Percentiles rank a stretch among this genome's conserved stretches.
These are phyloP conservation scores for Acronicta aceris DNA, from an alignment of 2,888 invertebrate species.

Conservation along the genomic window DNA sequence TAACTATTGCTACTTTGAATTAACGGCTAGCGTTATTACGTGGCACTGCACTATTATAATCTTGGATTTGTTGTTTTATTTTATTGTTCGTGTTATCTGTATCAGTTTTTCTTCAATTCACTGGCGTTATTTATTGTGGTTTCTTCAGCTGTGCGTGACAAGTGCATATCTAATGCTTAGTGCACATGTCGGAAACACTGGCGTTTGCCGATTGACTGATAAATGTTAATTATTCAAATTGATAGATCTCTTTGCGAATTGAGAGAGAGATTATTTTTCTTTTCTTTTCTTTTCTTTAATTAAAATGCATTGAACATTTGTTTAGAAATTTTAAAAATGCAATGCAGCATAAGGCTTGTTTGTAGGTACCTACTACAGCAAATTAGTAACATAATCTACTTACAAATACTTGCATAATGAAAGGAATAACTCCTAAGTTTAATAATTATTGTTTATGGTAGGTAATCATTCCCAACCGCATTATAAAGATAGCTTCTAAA, in stretches of 20 bases:
- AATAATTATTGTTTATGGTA: no score
- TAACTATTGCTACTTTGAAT: slow-evolving; percentile 28
- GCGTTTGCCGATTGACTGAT: slow-evolving; percentile 7
- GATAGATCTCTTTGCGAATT: neutral
- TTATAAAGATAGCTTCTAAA: no score
- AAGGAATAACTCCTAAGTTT: no score
- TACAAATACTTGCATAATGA: no score
- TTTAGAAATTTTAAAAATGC: neutral
- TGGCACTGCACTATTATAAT: slow-evolving; percentile 8
- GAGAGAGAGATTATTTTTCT: no score
- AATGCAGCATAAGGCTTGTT: neutral
- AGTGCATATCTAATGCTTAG: slow-evolving; percentile 9
- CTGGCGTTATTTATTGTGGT: neutral
- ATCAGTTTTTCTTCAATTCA: neutral
- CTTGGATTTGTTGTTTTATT: slow-evolving; percentile 7
- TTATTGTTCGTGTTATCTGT: slow-evolving; percentile 5
- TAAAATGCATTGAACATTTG: neutral
- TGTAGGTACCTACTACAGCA: no score
- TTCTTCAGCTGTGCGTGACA: slow-evolving; percentile 12
- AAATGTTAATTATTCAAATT: slow-evolving; percentile 10
- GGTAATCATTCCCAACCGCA: no score
- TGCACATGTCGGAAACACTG: slow-evolving; percentile 6
- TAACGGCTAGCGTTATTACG: slow-evolving; percentile 33
- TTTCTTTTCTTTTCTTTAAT: no score
- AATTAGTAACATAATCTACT: no score